Percentiles rank a stretch among this genome's conserved stretches.
Conservation (phyloP, 2,888 invertebrate genomes). For the Tortrix viridana region DNA sequence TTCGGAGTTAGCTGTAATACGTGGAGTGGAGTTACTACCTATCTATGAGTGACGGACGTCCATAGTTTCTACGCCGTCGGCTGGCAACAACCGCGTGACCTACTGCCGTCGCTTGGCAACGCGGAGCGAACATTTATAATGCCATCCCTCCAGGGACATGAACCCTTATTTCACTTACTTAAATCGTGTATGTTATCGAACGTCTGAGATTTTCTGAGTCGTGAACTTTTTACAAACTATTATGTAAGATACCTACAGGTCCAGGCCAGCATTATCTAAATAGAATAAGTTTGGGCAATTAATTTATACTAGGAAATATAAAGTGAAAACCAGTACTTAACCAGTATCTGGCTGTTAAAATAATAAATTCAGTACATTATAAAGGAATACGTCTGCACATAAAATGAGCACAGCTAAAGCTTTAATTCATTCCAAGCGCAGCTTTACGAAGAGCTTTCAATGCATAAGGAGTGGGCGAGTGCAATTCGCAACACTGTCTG, state of each 20-base stretch:
- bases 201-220: neutral
- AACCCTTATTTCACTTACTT: slow-evolving; percentile 6
- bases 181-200: neutral
- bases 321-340: no score
- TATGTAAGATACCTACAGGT: neutral
- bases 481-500: slow-evolving; percentile 19
- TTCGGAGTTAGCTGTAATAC: slow-evolving; percentile 7
- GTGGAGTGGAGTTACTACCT: neutral
- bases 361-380: neutral
- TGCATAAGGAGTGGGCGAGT: slow-evolving; percentile 13
- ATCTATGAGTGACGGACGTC: slow-evolving; percentile 28
- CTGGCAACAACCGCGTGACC: slow-evolving; percentile 51
- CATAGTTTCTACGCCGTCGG: slow-evolving; percentile 31
- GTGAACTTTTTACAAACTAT: no score
- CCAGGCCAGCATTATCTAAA: no score
- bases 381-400: no score
- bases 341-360: no score
- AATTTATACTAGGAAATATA: no score
- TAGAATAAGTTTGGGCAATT: no score
- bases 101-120: slow-evolving; percentile 50
- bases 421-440: slow-evolving; percentile 29
- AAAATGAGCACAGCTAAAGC: neutral
- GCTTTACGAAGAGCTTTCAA: slow-evolving; percentile 5
- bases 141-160: slow-evolving; percentile 12
- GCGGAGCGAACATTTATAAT: slow-evolving; percentile 44